Conservation (phyloP, 2,113 vertebrate species). For the Odontesthes bonariensis region DNA sequence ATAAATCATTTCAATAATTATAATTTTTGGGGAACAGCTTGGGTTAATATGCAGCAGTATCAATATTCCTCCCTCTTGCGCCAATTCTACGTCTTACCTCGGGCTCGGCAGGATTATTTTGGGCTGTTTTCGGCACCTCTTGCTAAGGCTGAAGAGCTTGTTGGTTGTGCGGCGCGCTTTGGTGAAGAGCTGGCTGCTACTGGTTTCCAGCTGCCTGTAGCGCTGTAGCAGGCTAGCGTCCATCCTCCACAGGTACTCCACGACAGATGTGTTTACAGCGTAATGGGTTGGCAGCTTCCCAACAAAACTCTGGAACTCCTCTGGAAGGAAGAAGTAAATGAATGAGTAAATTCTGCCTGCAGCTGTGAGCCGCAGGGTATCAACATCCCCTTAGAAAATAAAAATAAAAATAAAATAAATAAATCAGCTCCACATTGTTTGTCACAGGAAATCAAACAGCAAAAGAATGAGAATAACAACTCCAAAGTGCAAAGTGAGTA, state of each 20-base stretch:
- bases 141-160: slow-evolving; percentile 86
- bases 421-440: slow-evolving; percentile 42
- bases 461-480: slow-evolving; percentile 28
- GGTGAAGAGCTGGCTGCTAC: slow-evolving; percentile 73
- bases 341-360: slow-evolving; percentile 55
- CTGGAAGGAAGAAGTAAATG: slow-evolving; percentile 69
- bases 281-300: slow-evolving; percentile 81
- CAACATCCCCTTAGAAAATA: slow-evolving; percentile 13
- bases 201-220: slow-evolving; percentile 82
- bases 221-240: slow-evolving; percentile 80
- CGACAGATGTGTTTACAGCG: slow-evolving; percentile 83
- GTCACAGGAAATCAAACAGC: slow-evolving; percentile 55
- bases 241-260: slow-evolving; percentile 82
- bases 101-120: slow-evolving; percentile 81
- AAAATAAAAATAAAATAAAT: too few relatives aligned
- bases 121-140: slow-evolving; percentile 83
- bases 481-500: slow-evolving; percentile 5
- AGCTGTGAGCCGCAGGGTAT: slow-evolving; percentile 39
- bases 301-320: slow-evolving; percentile 85
- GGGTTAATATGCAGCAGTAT: slow-evolving; percentile 51
- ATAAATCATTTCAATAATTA: slow-evolving; percentile 77
- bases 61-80: slow-evolving; percentile 41
- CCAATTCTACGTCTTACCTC: slow-evolving; percentile 73
- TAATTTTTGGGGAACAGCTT: slow-evolving; percentile 58
- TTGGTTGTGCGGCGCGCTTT: slow-evolving; percentile 80